phyloP scores from a whole-genome alignment of 2,888 invertebrate genomes.

The Drosophila diplacantha region DNA sequence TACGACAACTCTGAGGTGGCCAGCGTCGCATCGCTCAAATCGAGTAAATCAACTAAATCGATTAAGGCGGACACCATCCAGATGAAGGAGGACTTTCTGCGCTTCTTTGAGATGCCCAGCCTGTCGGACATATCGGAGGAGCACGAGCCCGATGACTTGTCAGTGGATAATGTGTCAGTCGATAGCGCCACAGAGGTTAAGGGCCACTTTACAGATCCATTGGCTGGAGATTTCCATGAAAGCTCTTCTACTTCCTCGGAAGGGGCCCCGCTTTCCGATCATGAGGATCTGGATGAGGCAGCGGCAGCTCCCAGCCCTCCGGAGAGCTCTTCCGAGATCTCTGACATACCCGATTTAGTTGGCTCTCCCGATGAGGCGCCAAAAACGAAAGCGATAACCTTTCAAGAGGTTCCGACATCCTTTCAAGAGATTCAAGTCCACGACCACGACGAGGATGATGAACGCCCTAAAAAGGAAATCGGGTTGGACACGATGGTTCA shows the following conservation, averaged over 20 bases:
- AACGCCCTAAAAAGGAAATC: neutral
- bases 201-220: conserved; percentile 47
- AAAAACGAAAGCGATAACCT: neutral
- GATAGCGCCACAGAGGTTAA: neutral
- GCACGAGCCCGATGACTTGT: neutral
- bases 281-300: neutral
- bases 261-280: too few relatives aligned
- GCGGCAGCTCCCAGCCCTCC: neutral
- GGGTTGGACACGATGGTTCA: conserved; percentile 12
- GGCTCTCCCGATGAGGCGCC: neutral
- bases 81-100: conserved; percentile 48
- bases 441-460: fast-evolving
- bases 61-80: conserved; percentile 22
- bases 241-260: neutral
- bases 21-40: neutral
- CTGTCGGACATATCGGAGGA: conserved; percentile 47
- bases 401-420: neutral
- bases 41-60: neutral
- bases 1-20: neutral
- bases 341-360: conserved; percentile 1
- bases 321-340: neutral
- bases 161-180: neutral
- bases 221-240: conserved; percentile 17
- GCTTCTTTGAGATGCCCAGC: conserved; percentile 43
- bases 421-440: fast-evolving